Base-by-base conservation (phyloP, 2,888 invertebrate genomes). In the Melikaiella ostensackeni region DNA sequence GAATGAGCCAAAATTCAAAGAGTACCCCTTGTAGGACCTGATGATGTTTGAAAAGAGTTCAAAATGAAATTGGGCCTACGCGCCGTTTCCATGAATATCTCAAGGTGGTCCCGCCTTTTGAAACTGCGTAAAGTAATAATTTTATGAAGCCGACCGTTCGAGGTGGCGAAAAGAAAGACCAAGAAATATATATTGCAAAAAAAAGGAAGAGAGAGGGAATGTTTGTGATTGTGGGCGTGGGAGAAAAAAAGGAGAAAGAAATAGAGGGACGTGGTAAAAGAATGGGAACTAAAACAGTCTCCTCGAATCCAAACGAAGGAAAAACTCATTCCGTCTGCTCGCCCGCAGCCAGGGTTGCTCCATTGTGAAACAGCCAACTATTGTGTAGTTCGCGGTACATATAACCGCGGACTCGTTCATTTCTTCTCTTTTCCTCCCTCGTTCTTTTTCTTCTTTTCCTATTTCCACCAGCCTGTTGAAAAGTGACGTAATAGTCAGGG, bases 311-410 rank as follows among this genome's bases (percentile, higher is more conserved):
- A 84, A 88, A 87, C 86, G 85, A 85, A 88, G 86, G 85, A 86
- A 88, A 89, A 88, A 86, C 84, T 88, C 86, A 87, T 87, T 87
- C 83, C 86, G 85, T 86, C 83, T 84, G 83, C 82, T 85, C 83
- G 83, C 82, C 81, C 84, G 81, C 83, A 86, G 83, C 83, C 83
- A 79, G 76, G 73, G 79, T 80, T 80, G 82, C 83, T 83, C 86
- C 81, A 84, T 88, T 84, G 85, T 84, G 82, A 79, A 83, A 82
- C 81, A 82, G 83, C 85, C 85, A 87, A 87, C 86, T 87, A 87
- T 87, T 87, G 86, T 87, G 84, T 84, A 84, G 83, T 85, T 83
- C 82, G 82, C 77, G 83, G 86, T 86, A n/a, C n/a, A n/a, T n/a
- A 84, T 27, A 74, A 81, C 76, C 77, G 66, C 64, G 66, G 61